Base-by-base conservation (phyloP, 2,113 vertebrate species). In the Mustela nigripes region DNA sequence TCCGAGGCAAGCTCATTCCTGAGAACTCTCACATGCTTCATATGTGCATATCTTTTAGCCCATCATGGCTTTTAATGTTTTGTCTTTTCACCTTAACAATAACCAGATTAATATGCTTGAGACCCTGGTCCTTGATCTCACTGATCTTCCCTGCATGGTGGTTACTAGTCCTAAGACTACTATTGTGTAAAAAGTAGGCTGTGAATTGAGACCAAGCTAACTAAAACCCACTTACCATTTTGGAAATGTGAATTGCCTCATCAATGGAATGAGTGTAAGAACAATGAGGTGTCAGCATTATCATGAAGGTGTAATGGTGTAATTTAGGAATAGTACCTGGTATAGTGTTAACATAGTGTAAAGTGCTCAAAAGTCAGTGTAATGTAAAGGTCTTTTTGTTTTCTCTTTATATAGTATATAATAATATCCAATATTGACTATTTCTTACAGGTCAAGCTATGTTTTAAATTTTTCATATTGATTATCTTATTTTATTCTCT, bases 1-100 rank as follows among this genome's bases (percentile, higher is more conserved):
- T 91, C 7, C 33, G 53, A 97, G 16, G 39, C 78, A 95, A 82
- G 31, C 18, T 82, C 45, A 81, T 87, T 92, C 50, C 48, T 86
- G 50, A 62, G 15, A 96, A 60, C 19, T 63, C 33, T 89, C 39
- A 74, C 21, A 95, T 71, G 28, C 3, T 90, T 95, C 48, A 82
- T 86, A 83, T 92, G 58, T 92, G 65, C 71, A 33, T 94, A 82
- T 87, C 28, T 89, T 91, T 33, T 73, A 45, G 79, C 11, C 74
- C 11, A 39, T 89, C 39, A 89, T 4, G 1, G 9, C 31, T 50
- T 65, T 9, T 65, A 63, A 53, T 80, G 28, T 53, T 74, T 83
- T 85, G 91, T 91, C 28, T 89, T 93, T 39, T 45, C 73, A 2
- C 92, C 19, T 73, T 87, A 89, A 82, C 24, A 67, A 28, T 7